Conservation (phyloP, 2,113 vertebrate species). For the Marmota flaviventris region DNA sequence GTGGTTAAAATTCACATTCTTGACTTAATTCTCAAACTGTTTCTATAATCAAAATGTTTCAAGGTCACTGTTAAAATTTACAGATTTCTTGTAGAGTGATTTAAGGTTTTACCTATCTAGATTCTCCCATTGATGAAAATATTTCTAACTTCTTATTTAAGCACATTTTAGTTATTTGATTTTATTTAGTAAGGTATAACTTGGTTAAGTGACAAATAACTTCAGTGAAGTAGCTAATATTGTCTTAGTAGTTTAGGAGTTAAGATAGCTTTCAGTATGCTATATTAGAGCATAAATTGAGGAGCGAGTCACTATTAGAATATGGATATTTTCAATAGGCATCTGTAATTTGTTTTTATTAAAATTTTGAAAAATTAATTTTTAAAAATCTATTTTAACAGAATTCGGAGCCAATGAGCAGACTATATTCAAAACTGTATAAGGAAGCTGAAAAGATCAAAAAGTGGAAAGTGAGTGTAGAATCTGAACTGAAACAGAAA, state of each 20-base stretch:
- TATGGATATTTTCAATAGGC: slow-evolving; percentile 50
- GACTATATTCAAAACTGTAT: slow-evolving; percentile 94
- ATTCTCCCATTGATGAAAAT: slow-evolving; percentile 32
- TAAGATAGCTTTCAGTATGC: slow-evolving; percentile 41
- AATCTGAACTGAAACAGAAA: slow-evolving; percentile 92
- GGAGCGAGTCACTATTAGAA: neutral
- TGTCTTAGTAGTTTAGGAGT: slow-evolving; percentile 44
- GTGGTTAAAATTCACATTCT: neutral
- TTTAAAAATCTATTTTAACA: slow-evolving; percentile 83
- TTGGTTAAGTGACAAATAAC: slow-evolving; percentile 46
- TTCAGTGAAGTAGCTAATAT: slow-evolving; percentile 37
- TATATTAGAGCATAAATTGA: neutral
- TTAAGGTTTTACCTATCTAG: slow-evolving; percentile 37
- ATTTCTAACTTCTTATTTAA: slow-evolving; percentile 41
- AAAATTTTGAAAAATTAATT: slow-evolving; percentile 69
- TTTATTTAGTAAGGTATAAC: slow-evolving; percentile 37
- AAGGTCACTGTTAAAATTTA: slow-evolving; percentile 32
- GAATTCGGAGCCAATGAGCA: slow-evolving; percentile 88
- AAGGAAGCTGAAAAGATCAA: slow-evolving; percentile 97
- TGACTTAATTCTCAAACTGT: neutral
- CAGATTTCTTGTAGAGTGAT: slow-evolving; percentile 32
- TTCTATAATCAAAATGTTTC: slow-evolving; percentile 51
- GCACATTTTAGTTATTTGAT: slow-evolving; percentile 36
- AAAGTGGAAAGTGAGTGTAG: slow-evolving; percentile 92
- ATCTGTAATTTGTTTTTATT: slow-evolving; percentile 23